Conservation (phyloP, 2,888 invertebrate genomes). For the Plagiodera versicolora region DNA sequence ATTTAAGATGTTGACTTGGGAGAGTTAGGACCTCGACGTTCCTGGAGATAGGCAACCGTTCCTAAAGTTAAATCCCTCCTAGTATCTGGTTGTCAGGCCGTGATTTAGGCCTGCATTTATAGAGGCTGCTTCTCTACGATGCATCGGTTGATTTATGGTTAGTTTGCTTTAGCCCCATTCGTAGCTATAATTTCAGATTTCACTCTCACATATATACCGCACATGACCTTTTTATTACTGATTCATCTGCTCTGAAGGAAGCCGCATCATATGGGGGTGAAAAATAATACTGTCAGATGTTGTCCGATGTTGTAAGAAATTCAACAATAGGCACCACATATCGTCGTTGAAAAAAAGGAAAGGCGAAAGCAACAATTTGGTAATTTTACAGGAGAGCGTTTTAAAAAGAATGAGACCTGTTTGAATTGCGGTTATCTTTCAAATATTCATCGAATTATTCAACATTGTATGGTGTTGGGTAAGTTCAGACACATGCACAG, state of each 20-base stretch:
- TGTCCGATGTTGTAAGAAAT: too few relatives aligned
- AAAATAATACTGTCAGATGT: too few relatives aligned
- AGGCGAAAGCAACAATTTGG: too few relatives aligned
- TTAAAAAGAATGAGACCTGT: too few relatives aligned
- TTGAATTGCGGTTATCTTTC: too few relatives aligned
- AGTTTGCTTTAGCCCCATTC: conserved; percentile 48
- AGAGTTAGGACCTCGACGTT: background rate
- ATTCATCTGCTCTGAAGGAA: background rate
- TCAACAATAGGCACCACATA: too few relatives aligned
- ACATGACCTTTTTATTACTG: conserved; percentile 17
- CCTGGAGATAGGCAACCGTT: conserved; percentile 34
- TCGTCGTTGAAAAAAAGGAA: too few relatives aligned
- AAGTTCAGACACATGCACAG: too few relatives aligned
- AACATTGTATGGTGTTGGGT: too few relatives aligned
- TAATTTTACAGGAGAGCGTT: too few relatives aligned
- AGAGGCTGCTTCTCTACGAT: conserved; percentile 46
- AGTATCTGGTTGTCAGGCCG: conserved; percentile 52
- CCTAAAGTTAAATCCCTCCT: conserved; percentile 49
- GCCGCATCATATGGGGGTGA: background rate
- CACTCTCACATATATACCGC: conserved; percentile 39
- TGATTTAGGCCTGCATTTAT: conserved; percentile 54
- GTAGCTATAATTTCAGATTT: conserved; percentile 41
- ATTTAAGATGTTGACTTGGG: background rate
- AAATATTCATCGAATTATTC: too few relatives aligned
- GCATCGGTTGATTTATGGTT: conserved; percentile 51